Evolutionary conservation across 1,140 invertebrate genomes (phyloP).

Genomic region (Melanaphis sacchari): DNA sequence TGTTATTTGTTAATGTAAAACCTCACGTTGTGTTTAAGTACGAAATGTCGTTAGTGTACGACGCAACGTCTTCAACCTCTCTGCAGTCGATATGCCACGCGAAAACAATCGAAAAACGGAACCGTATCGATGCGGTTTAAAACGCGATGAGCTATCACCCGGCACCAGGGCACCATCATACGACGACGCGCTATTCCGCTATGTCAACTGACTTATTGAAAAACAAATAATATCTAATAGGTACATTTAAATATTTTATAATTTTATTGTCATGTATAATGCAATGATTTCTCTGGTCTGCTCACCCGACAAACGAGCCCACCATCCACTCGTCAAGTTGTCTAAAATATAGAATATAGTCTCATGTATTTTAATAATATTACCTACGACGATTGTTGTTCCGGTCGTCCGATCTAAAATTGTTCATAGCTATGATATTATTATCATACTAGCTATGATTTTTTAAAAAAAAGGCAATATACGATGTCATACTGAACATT

Average conservation of each 20-base stretch:
- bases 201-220: background rate
- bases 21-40: too few relatives aligned
- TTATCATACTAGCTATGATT: too few relatives aligned
- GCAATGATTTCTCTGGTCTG: background rate
- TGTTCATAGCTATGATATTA: background rate
- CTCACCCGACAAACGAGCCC: background rate
- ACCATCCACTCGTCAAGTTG: background rate
- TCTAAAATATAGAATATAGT: too few relatives aligned
- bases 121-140: background rate
- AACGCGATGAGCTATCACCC: background rate
- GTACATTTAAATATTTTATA: too few relatives aligned
- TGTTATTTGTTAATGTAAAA: too few relatives aligned
- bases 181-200: background rate
- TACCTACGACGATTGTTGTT: background rate
- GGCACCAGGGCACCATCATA: conserved; percentile 3
- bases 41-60: too few relatives aligned
- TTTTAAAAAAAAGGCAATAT: background rate
- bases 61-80: background rate
- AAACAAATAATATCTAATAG: too few relatives aligned
- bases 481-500: too few relatives aligned
- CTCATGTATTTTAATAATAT: background rate
- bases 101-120: background rate
- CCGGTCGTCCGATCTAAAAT: background rate
- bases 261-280: background rate
- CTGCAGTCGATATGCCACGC: background rate